These are phyloP conservation scores for Andrena chrysosceles DNA, from an alignment of 2,888 invertebrate species.

Conservation along the genomic window DNA sequence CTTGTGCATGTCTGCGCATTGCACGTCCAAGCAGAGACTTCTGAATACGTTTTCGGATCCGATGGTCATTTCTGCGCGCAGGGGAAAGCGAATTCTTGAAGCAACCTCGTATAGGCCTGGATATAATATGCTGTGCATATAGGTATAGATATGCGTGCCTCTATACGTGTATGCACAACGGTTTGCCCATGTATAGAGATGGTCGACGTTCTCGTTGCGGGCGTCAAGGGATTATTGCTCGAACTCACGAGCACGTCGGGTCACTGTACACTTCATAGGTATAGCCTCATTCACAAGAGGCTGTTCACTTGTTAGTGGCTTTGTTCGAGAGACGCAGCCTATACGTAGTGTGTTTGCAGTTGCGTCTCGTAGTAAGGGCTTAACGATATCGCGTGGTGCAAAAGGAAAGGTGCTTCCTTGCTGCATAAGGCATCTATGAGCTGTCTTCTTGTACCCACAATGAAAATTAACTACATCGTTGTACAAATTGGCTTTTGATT, in stretches of 20 bases:
- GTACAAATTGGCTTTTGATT: conserved; percentile 11
- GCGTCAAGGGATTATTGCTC: conserved; percentile 76
- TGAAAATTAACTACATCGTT: conserved; percentile 35
- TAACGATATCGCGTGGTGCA: conserved; percentile 38
- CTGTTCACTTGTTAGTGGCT: conserved; percentile 57
- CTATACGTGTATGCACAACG: neutral
- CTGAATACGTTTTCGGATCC: conserved; percentile 50
- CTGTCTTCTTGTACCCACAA: neutral
- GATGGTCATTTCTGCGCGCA: conserved; percentile 39
- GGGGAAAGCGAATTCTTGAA: conserved; percentile 62
- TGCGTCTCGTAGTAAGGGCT: conserved; percentile 30
- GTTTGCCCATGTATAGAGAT: conserved; percentile 6
- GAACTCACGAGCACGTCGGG: conserved; percentile 72
- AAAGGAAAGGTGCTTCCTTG: conserved; percentile 9
- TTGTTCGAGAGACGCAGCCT: conserved; percentile 38
- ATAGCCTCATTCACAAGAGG: conserved; percentile 66
- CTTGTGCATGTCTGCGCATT: neutral
- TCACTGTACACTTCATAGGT: conserved; percentile 73
- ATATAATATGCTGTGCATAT: conserved; percentile 32
- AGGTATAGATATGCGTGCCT: conserved; percentile 2
- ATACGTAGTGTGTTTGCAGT: conserved; percentile 20
- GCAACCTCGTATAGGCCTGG: conserved; percentile 33
- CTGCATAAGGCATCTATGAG: no score
- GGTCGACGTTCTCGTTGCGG: conserved; percentile 63
- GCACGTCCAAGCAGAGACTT: neutral